Base-by-base conservation (phyloP, 2,888 invertebrate species). In the Nomada fabriciana region DNA sequence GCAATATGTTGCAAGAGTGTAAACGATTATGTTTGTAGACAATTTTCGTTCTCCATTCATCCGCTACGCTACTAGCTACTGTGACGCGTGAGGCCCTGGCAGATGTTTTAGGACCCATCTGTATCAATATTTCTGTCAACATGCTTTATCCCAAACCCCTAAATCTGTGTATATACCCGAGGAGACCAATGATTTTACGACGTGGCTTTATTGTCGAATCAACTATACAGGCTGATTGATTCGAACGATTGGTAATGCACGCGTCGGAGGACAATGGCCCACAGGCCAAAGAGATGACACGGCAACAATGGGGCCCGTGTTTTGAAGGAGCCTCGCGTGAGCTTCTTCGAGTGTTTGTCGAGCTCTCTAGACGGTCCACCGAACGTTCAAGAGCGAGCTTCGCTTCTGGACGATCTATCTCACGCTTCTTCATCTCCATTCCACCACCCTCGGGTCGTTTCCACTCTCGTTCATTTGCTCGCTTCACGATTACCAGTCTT, bases 261-360 rank as follows among this genome's bases (percentile, higher is more conserved):
- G 50, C 67, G 47, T 74, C 36, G 55, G 74, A 80, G 84, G 85
- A 88, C 88, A 85, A 86, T 83, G 88, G 88, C 86, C 82, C 59
- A 65, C 64, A 71, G n/a, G n/a, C 71, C 67, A 55, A 79, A 81
- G 88, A 90, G 91, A 92, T 93, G 92, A 92, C 91, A 90, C 86
- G 86, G 91, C 92, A 92, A 92, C 91, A 93, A 92, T 90, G 88
- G 70, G 80, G 83, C 53, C 81, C 82, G 82, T 88, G 86, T 88
- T 90, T 89, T 86, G 83, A 89, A 89, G 86, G 86, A 90, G 89
- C 90, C 87, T 86, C 88, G 84, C 84, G 89, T 84, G 89, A 90
- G 89, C 85, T 80, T 64, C 42, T 75, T 92, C 85, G 89, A 93
- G 93, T 93, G 93, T 93, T 93, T 93, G 91, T 92, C 89, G 90